Evolutionary conservation across 2,888 invertebrate genomes (phyloP).

Genomic region (Gastrophysa polygoni): DNA sequence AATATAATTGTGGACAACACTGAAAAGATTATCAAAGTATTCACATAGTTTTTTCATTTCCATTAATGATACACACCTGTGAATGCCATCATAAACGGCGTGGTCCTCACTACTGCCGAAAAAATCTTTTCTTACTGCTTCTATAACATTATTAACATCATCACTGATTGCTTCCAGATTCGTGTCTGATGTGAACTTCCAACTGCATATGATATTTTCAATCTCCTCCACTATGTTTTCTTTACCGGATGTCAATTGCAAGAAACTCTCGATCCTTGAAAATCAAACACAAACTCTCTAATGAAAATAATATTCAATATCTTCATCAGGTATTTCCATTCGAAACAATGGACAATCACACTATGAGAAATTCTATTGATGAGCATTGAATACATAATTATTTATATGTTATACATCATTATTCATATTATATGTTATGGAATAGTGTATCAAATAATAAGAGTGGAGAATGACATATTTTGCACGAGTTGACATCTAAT

Average conservation of each 20-base stretch:
- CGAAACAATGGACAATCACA: too few species aligned
- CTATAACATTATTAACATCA: slow-evolving; percentile 28
- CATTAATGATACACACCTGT: slow-evolving; percentile 26
- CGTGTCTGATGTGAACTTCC: slow-evolving; percentile 28
- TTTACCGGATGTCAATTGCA: slow-evolving; percentile 16
- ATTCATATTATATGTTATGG: too few species aligned
- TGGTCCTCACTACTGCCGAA: slow-evolving; percentile 13
- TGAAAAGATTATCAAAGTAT: slow-evolving; percentile 25
- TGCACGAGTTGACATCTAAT: too few species aligned
- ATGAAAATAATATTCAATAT: background rate
- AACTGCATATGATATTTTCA: slow-evolving; percentile 20
- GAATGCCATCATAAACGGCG: slow-evolving; percentile 21
- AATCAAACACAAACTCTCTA: slow-evolving; percentile 4
- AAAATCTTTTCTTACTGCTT: slow-evolving; percentile 14
- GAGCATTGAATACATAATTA: too few species aligned
- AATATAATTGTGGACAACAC: slow-evolving; percentile 45
- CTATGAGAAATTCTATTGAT: too few species aligned
- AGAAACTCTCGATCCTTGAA: slow-evolving; percentile 24
- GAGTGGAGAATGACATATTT: too few species aligned
- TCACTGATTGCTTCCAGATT: slow-evolving; percentile 23
- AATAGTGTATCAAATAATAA: too few species aligned
- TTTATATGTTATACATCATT: too few species aligned
- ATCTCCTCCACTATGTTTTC: slow-evolving; percentile 29
- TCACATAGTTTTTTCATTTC: background rate
- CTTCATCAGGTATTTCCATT: too few species aligned